Percentiles rank a stretch among this genome's conserved stretches.
Evolutionary conservation across 2,113 vertebrate species (phyloP).

Genomic region (Brachirus orientalis): DNA sequence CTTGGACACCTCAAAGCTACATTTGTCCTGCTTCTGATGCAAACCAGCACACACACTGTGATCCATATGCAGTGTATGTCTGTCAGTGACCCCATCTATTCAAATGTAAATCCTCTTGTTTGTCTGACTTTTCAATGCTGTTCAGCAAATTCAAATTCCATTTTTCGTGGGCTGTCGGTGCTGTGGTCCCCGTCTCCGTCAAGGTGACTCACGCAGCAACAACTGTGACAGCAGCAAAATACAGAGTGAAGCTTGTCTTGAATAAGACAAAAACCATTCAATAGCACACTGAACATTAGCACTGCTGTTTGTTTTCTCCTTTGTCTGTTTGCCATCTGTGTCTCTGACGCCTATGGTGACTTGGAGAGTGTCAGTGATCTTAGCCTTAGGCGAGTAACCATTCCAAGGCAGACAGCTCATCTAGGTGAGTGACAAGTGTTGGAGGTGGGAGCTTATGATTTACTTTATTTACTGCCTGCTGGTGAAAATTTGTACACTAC

Average conservation of each 20-base stretch:
- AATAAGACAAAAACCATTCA: slow-evolving; percentile 20
- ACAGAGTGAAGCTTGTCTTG: slow-evolving; percentile 23
- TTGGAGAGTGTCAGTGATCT: slow-evolving; percentile 38
- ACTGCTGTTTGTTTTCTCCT: not conserved
- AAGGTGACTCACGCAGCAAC: slow-evolving; percentile 27
- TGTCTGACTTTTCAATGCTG: slow-evolving; percentile 35
- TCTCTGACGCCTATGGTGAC: slow-evolving; percentile 14
- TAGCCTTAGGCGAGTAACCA: slow-evolving; percentile 39
- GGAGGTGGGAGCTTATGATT: slow-evolving; percentile 30
- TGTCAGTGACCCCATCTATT: slow-evolving; percentile 25
- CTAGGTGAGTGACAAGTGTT: slow-evolving; percentile 66
- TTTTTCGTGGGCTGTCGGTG: not conserved
- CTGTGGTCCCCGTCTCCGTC: slow-evolving; percentile 7
- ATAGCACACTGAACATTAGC: slow-evolving; percentile 14
- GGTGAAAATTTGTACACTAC: slow-evolving; percentile 35
- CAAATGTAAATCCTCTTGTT: slow-evolving; percentile 48
- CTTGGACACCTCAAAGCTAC: slow-evolving; percentile 7
- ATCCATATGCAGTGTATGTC: slow-evolving; percentile 32
- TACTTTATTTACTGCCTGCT: slow-evolving; percentile 21
- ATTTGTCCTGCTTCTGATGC: slow-evolving; percentile 22
- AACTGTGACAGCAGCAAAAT: slow-evolving; percentile 5
- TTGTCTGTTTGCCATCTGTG: slow-evolving; percentile 16
- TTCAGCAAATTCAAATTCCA: slow-evolving; percentile 26
- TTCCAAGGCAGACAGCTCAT: slow-evolving; percentile 54
- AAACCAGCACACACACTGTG: slow-evolving; percentile 18